phyloP scores from a whole-genome alignment of 2,113 vertebrate species.

The Corythoichthys intestinalis region DNA sequence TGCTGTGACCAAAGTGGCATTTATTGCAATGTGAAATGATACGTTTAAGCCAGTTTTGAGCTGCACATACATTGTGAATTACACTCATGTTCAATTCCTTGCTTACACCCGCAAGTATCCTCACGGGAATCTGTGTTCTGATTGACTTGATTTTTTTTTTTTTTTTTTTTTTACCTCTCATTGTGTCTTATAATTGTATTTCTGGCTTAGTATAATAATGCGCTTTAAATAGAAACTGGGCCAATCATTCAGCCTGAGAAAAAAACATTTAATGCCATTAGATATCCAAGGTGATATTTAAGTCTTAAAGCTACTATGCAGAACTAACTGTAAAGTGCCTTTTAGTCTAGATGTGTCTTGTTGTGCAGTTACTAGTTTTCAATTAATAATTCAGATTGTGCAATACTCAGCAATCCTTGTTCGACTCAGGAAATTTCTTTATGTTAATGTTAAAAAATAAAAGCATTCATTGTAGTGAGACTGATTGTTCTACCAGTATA shows the following conservation, averaged over 20 bases:
- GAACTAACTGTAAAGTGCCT: constrained; percentile 1
- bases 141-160: neutral
- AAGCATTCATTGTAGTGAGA: neutral
- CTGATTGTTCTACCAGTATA: neutral
- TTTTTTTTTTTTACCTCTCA: neutral
- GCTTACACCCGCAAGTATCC: neutral
- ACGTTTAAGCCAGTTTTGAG: neutral
- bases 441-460: neutral
- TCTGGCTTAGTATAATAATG: neutral
- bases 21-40: neutral
- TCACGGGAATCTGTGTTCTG: neutral
- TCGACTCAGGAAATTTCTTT: neutral
- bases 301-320: neutral
- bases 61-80: neutral
- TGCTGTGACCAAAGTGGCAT: neutral
- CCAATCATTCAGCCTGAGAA: neutral
- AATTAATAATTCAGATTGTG: neutral
- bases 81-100: neutral
- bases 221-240: neutral
- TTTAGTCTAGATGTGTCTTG: neutral
- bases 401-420: neutral
- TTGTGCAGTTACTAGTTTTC: neutral
- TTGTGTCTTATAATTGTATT: neutral
- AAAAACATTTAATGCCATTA: neutral
- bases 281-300: constrained; percentile 3